A percentile compares a stretch with the other conserved stretches of the same genome.
These are phyloP conservation scores for Pristis pectinata DNA, from an alignment of 2,797 vertebrate genomes.

Conservation along the genomic window DNA sequence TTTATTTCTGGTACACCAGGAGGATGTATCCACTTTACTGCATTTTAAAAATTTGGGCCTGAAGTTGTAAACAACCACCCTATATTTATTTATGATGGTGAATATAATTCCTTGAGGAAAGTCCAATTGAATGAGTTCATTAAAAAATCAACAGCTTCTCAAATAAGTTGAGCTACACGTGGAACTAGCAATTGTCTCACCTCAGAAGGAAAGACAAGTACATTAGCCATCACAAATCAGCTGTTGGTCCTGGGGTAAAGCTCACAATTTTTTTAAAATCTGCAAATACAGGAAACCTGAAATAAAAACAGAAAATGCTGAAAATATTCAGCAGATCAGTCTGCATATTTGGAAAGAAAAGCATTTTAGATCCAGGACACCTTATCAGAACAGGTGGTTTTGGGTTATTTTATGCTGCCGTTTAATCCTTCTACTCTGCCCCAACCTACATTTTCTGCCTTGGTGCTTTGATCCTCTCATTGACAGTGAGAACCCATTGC, in stretches of 20 bases:
- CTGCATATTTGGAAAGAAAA: no score
- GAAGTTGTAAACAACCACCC: background rate
- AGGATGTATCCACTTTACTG: background rate
- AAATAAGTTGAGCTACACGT: background rate
- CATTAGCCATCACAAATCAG: background rate
- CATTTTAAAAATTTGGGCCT: background rate
- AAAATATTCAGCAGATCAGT: background rate
- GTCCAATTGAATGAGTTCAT: background rate
- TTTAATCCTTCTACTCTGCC: background rate
- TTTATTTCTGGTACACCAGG: background rate
- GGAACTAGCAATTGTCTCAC: background rate
- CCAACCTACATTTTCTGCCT: background rate
- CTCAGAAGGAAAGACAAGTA: background rate
- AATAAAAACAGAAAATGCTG: no score
- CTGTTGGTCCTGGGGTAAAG: no score
- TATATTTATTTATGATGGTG: background rate
- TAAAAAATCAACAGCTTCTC: background rate
- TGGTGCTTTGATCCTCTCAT: background rate
- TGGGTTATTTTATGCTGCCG: background rate
- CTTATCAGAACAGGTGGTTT: background rate
- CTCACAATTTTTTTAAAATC: no score
- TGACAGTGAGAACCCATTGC: background rate
- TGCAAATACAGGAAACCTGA: no score
- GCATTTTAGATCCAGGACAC: no score
- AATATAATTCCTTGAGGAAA: background rate